phyloP scores from a whole-genome alignment of 2,113 vertebrate genomes.

The Myiagra hebetior region DNA sequence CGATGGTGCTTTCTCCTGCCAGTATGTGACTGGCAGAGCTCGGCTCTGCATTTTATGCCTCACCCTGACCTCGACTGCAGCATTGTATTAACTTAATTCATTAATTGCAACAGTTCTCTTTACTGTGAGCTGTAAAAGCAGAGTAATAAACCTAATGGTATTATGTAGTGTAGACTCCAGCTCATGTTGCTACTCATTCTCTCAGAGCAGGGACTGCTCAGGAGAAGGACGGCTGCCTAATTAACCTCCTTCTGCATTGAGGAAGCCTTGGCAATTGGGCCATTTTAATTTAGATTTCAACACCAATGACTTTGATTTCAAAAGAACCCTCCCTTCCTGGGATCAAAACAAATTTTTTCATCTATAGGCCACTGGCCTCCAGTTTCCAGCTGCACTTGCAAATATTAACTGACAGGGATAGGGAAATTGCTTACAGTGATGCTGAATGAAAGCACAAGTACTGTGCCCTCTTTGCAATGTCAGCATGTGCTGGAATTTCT shows the following conservation, averaged over 20 bases:
- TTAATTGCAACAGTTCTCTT: background rate
- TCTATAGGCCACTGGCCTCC: background rate
- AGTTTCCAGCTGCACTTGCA: background rate
- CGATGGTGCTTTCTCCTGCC: background rate
- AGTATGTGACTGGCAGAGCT: background rate
- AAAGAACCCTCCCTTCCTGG: background rate
- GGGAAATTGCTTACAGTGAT: background rate
- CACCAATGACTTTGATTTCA: background rate
- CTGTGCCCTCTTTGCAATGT: background rate
- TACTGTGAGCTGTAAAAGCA: background rate
- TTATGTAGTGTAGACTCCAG: background rate
- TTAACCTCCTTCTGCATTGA: background rate
- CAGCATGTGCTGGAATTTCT: background rate
- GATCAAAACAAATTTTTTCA: background rate
- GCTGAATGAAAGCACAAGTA: background rate
- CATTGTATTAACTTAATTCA: background rate
- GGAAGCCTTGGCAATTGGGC: background rate
- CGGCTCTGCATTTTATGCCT: background rate
- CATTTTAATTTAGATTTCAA: background rate
- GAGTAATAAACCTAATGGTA: conserved; percentile 12
- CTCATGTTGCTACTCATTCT: background rate
- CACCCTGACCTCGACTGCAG: background rate
- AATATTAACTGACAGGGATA: background rate
- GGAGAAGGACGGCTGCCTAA: background rate
- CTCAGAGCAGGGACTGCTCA: background rate